These are phyloP conservation scores for Acipenser transmontanus DNA, from an alignment of 2,797 vertebrate species.

Conservation along the genomic window DNA sequence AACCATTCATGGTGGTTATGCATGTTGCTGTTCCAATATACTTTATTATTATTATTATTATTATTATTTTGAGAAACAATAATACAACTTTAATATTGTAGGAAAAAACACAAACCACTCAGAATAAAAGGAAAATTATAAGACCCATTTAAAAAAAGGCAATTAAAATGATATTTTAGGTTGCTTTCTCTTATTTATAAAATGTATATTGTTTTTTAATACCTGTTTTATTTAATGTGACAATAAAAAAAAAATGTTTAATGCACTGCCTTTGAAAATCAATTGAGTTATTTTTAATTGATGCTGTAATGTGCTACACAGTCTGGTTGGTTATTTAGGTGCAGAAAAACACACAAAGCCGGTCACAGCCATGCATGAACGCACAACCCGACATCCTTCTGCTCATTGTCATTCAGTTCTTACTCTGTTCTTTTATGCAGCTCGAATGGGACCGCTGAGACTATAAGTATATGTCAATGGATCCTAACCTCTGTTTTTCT, in stretches of 20 bases:
- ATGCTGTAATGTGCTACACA: too few species aligned
- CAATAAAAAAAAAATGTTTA: background rate
- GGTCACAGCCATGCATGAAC: constrained; percentile 22
- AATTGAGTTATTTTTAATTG: background rate
- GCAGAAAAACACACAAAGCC: background rate
- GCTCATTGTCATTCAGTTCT: constrained; percentile 62
- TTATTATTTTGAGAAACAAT: too few species aligned
- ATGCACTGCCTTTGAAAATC: background rate
- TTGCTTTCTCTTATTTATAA: too few species aligned
- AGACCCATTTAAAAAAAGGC: too few species aligned
- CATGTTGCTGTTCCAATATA: too few species aligned
- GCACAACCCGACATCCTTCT: constrained; percentile 26
- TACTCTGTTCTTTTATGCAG: constrained; percentile 43
- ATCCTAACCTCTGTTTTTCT: constrained; percentile 55
- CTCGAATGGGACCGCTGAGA: constrained; percentile 52
- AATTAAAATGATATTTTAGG: too few species aligned
- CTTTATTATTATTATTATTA: too few species aligned
- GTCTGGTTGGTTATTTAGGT: background rate
- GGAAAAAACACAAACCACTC: too few species aligned
- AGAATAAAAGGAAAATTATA: too few species aligned
- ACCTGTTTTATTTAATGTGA: background rate
- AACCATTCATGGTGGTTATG: too few species aligned
- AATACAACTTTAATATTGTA: too few species aligned
- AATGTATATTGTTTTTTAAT: background rate
- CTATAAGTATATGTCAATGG: constrained; percentile 52